These are phyloP conservation scores for Bombus cullumanus DNA, from an alignment of 1,140 invertebrate species.

Conservation along the genomic window DNA sequence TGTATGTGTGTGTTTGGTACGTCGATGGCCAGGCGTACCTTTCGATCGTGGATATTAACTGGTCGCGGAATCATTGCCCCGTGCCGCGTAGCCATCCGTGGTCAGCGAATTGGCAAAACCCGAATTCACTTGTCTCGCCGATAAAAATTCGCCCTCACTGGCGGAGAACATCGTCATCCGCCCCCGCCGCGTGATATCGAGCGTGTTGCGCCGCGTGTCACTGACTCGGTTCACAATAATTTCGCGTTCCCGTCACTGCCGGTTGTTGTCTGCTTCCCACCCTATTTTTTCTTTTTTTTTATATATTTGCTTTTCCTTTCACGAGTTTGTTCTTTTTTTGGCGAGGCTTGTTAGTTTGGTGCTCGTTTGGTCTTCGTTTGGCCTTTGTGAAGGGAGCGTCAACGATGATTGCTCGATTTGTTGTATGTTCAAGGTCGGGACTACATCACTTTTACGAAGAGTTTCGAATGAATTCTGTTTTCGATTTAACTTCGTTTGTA, in stretches of 20 bases:
- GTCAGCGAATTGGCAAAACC: conserved; percentile 55
- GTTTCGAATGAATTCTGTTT: not conserved
- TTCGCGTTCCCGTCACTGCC: not conserved
- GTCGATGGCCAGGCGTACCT: conserved; percentile 1
- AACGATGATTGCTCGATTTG: conserved; percentile 18
- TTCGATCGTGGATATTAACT: conserved; percentile 67
- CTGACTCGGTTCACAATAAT: conserved; percentile 9
- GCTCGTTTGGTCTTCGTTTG: too few relatives aligned
- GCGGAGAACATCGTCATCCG: conserved; percentile 16
- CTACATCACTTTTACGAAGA: not conserved
- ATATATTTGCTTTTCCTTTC: not conserved
- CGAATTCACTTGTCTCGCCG: conserved; percentile 51
- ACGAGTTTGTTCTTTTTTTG: not conserved
- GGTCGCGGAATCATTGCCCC: conserved; percentile 59
- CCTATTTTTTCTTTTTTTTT: not conserved
- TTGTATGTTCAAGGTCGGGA: not conserved
- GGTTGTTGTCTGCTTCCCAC: not conserved
- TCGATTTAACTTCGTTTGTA: not conserved
- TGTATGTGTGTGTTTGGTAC: not conserved
- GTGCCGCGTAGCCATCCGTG: conserved; percentile 39
- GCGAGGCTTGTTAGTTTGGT: not conserved
- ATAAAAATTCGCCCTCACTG: conserved; percentile 46
- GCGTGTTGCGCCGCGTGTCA: conserved; percentile 36
- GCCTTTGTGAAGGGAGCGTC: not conserved
- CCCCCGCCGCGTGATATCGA: conserved; percentile 38